A percentile compares a stretch with the other conserved stretches of the same genome.
phyloP scores from a whole-genome alignment of 1,140 invertebrate genomes.

The Lerema accius region DNA sequence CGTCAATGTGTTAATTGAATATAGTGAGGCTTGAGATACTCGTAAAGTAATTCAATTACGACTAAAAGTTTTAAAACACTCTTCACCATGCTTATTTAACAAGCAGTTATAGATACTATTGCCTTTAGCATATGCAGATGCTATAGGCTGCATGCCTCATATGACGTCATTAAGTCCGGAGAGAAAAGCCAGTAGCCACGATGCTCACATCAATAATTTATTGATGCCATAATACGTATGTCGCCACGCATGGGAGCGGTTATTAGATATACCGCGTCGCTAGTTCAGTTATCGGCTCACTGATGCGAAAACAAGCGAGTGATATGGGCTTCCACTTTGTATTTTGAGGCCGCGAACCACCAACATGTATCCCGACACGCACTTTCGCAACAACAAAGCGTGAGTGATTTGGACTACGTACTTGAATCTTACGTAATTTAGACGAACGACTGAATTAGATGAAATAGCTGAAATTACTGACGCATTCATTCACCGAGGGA shows the following conservation, averaged over 20 bases:
- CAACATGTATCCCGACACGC: slow-evolving; percentile 60
- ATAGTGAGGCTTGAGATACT: not conserved
- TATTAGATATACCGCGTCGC: slow-evolving; percentile 73
- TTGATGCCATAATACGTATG: slow-evolving; percentile 60
- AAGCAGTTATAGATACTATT: no score
- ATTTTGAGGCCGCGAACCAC: slow-evolving; percentile 44
- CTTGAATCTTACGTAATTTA: slow-evolving; percentile 22
- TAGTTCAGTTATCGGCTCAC: slow-evolving; percentile 68
- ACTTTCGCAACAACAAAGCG: slow-evolving; percentile 76
- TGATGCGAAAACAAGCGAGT: slow-evolving; percentile 73
- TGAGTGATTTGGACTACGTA: slow-evolving; percentile 49
- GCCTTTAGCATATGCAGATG: no score
- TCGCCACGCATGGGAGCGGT: slow-evolving; percentile 68
- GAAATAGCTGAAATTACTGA: slow-evolving; percentile 22
- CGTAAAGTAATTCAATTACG: slow-evolving; percentile 14
- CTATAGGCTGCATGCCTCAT: not conserved
- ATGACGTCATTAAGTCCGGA: not conserved
- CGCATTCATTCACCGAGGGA: slow-evolving; percentile 2
- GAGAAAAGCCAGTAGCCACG: slow-evolving; percentile 21
- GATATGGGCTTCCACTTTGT: slow-evolving; percentile 65
- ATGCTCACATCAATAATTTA: slow-evolving; percentile 56
- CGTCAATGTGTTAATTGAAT: slow-evolving; percentile 19
- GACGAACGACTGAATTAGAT: not conserved
- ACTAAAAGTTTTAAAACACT: not conserved
- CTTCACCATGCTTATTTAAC: no score